A percentile compares a stretch with the other conserved stretches of the same genome.
Conservation (phyloP, 1,140 invertebrate species). For the Drosophila auraria region DNA sequence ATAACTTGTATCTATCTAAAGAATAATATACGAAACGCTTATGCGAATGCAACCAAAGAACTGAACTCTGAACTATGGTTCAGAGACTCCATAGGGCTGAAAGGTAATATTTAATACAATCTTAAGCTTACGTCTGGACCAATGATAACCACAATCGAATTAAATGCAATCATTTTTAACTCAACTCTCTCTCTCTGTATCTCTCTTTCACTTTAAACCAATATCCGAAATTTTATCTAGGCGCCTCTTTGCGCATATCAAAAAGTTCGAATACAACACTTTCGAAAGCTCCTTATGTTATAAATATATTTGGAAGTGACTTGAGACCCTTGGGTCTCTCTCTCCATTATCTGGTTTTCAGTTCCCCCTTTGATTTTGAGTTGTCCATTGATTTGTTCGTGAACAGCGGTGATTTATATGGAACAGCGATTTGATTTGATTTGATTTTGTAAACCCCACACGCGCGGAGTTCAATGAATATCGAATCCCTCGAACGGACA, state of each 20-base stretch:
- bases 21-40: slow-evolving; percentile 43
- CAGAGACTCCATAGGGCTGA: slow-evolving; percentile 35
- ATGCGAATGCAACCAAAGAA: slow-evolving; percentile 37
- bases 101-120: slow-evolving; percentile 65
- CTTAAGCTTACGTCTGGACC: slow-evolving; percentile 42
- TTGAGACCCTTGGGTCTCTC: slow-evolving; percentile 15
- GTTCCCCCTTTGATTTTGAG: slow-evolving; percentile 39
- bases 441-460: slow-evolving; percentile 30
- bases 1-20: slow-evolving; percentile 32
- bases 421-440: slow-evolving; percentile 30
- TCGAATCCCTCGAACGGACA: slow-evolving; percentile 35
- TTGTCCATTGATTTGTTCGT: slow-evolving; percentile 49
- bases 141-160: slow-evolving; percentile 45
- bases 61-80: slow-evolving; percentile 25
- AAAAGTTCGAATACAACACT: slow-evolving; percentile 10
- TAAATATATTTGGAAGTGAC: slow-evolving; percentile 46
- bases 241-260: slow-evolving; percentile 35
- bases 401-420: slow-evolving; percentile 64
- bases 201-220: slow-evolving; percentile 24
- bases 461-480: slow-evolving; percentile 28
- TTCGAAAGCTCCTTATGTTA: slow-evolving; percentile 25
- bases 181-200: slow-evolving; percentile 52
- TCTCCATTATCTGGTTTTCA: neutral
- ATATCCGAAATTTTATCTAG: slow-evolving; percentile 46
- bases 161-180: slow-evolving; percentile 54